phyloP scores from a whole-genome alignment of 2,113 vertebrate species.

The Clupea harengus region DNA sequence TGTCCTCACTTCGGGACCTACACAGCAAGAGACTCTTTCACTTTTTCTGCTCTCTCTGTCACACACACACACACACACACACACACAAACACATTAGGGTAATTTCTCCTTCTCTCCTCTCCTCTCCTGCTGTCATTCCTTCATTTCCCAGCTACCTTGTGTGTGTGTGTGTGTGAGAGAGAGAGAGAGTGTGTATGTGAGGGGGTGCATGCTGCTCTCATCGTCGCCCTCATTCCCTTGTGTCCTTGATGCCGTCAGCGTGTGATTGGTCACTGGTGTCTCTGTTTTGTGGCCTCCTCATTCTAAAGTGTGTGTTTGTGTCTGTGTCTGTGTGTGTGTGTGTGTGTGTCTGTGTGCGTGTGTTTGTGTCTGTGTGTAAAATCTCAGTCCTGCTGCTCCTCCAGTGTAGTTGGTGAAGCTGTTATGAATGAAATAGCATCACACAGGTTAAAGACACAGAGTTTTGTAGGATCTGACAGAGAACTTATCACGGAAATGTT shows the following conservation, averaged over 20 bases:
- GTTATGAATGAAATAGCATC: background rate
- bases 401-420: background rate
- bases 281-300: background rate
- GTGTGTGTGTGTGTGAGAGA: background rate
- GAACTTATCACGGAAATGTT: background rate
- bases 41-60: background rate
- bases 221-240: background rate
- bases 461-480: background rate
- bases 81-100: background rate
- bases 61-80: background rate
- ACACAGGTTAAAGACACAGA: background rate
- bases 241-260: background rate
- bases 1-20: background rate
- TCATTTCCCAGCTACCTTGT: background rate
- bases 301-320: background rate
- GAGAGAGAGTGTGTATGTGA: background rate
- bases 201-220: background rate
- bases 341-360: background rate
- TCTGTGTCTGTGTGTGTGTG: background rate
- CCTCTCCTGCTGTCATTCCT: constrained; percentile 8
- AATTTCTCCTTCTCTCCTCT: constrained; percentile 11
- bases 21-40: background rate
- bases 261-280: background rate
- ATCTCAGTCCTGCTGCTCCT: background rate
- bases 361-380: background rate